phyloP scores from a whole-genome alignment of 2,113 vertebrate species.

The Odontesthes bonariensis region DNA sequence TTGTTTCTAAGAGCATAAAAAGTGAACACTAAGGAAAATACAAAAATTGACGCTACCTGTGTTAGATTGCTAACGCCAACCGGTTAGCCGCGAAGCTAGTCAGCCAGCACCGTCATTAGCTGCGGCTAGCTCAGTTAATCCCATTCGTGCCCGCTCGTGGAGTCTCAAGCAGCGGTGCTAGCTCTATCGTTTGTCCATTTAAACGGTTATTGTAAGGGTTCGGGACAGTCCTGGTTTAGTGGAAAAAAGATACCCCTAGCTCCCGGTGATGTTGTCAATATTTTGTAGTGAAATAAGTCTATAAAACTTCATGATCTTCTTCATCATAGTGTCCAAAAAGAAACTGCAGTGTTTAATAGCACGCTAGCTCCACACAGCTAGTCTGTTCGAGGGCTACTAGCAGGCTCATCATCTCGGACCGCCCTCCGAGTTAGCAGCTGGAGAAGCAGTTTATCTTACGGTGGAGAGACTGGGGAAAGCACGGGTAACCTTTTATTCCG shows the following conservation, averaged over 20 bases:
- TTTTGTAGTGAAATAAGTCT: constrained; percentile 9
- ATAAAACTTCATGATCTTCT: constrained; percentile 41
- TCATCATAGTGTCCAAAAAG: constrained; percentile 57
- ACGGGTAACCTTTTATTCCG: constrained; percentile 16
- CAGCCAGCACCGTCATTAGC: constrained; percentile 65
- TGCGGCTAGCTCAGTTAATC: constrained; percentile 65
- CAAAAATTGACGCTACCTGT: constrained; percentile 56
- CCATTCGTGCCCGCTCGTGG: constrained; percentile 60
- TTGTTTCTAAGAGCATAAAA: neutral
- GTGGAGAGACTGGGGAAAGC: constrained; percentile 9
- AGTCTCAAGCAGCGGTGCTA: constrained; percentile 57
- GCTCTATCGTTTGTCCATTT: constrained; percentile 65
- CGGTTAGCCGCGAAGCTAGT: constrained; percentile 74
- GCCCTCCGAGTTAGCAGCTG: constrained; percentile 53
- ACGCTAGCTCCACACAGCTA: constrained; percentile 59
- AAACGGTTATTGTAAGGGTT: constrained; percentile 9
- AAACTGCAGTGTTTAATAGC: constrained; percentile 50
- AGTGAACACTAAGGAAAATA: constrained; percentile 17
- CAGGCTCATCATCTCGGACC: constrained; percentile 59
- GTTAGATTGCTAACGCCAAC: constrained; percentile 59
- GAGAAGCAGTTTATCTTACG: constrained; percentile 17
- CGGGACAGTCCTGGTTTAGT: constrained; percentile 20
- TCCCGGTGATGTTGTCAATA: constrained; percentile 37
- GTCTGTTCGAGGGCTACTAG: constrained; percentile 39
- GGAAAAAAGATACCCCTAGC: constrained; percentile 30